These are phyloP conservation scores for Coleophora deauratella DNA, from an alignment of 2,888 invertebrate species.

Conservation along the genomic window DNA sequence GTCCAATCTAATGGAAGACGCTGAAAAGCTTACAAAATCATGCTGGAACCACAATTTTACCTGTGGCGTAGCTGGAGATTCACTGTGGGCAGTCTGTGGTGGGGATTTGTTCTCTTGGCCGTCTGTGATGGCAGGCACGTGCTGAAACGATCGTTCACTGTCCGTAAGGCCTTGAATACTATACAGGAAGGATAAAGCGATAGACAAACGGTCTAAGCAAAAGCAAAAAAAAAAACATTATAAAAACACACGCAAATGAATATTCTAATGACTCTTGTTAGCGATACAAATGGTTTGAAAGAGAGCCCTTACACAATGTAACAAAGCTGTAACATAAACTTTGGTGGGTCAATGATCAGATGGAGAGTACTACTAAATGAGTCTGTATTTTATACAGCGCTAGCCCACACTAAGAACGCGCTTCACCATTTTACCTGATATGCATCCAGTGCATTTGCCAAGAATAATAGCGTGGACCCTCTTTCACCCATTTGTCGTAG, in stretches of 20 bases:
- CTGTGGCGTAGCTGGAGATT: slow-evolving; percentile 53
- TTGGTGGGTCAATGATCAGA: slow-evolving; percentile 20
- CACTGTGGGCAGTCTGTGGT: slow-evolving; percentile 38
- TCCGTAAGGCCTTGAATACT: too few species aligned
- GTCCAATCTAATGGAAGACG: too few species aligned
- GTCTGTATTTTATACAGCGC: slow-evolving; percentile 19
- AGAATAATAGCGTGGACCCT: slow-evolving; percentile 64
- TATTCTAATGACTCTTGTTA: slow-evolving; percentile 11
- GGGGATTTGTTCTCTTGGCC: slow-evolving; percentile 57
- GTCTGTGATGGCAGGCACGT: slow-evolving; percentile 64
- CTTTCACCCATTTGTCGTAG: slow-evolving; percentile 69
- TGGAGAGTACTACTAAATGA: slow-evolving; percentile 36
- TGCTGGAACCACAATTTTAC: too few species aligned
- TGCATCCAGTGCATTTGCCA: slow-evolving; percentile 57
- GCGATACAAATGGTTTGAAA: slow-evolving; percentile 30
- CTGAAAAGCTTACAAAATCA: too few species aligned
- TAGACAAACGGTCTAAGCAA: not conserved
- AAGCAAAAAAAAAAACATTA: not conserved
- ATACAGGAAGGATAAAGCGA: too few species aligned
- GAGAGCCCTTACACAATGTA: slow-evolving; percentile 47
- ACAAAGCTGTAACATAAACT: slow-evolving; percentile 19
- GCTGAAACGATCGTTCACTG: slow-evolving; percentile 34
- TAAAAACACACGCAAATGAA: too few species aligned
- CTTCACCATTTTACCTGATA: slow-evolving; percentile 45
- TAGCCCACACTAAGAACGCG: slow-evolving; percentile 23